Percentiles rank a stretch among this genome's conserved stretches.
phyloP scores from a whole-genome alignment of 2,888 invertebrate species.

The Dolichopus griseipennis region DNA sequence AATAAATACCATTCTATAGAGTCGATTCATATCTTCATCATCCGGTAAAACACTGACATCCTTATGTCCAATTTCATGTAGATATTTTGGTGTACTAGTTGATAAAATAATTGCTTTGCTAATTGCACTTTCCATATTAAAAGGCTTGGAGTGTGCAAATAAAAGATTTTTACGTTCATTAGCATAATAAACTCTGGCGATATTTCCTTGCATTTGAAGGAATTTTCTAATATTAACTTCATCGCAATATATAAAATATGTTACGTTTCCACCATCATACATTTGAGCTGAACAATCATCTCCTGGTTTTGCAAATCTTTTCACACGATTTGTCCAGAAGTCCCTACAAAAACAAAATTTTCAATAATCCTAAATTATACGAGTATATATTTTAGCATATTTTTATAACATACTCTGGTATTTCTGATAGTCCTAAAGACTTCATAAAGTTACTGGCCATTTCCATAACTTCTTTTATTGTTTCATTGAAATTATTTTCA shows the following conservation, averaged over 20 bases:
- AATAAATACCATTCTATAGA: constrained; percentile 20
- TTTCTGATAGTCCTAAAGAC: constrained; percentile 49
- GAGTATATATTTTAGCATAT: not conserved
- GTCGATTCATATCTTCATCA: constrained; percentile 14
- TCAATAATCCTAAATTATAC: not conserved
- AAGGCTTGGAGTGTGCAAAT: constrained; percentile 44
- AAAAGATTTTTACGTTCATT: constrained; percentile 49
- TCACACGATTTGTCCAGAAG: constrained; percentile 22
- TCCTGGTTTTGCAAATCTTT: constrained; percentile 21
- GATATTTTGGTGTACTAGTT: constrained; percentile 55
- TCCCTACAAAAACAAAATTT: constrained; percentile 18
- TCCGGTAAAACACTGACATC: constrained; percentile 15
- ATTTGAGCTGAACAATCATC: constrained; percentile 22
- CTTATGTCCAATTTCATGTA: constrained; percentile 50
- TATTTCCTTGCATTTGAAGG: constrained; percentile 51
- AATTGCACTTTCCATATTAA: constrained; percentile 50
- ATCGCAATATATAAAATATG: constrained; percentile 50
- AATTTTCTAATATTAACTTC: constrained; percentile 45
- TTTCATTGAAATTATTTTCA: constrained; percentile 45
- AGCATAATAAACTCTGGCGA: constrained; percentile 55
- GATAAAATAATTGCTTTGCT: constrained; percentile 58
- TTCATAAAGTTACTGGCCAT: constrained; percentile 70
- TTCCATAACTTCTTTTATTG: constrained; percentile 61
- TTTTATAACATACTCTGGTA: not conserved
- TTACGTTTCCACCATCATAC: constrained; percentile 17